Percentiles rank a stretch among this genome's conserved stretches.
Conservation (phyloP, 2,113 vertebrate genomes). For the Nettapus auritus region DNA sequence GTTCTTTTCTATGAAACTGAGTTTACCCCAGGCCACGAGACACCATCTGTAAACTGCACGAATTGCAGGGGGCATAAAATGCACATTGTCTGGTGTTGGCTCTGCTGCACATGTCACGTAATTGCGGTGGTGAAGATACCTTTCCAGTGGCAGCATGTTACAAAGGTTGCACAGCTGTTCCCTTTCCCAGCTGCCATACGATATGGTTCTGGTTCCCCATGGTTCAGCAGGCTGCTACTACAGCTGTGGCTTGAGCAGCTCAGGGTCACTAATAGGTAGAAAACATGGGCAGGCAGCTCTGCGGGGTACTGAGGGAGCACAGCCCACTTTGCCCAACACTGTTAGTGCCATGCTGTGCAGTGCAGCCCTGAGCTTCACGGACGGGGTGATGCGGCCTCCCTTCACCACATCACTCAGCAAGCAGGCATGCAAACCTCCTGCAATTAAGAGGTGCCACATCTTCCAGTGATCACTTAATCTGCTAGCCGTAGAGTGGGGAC, state of each 20-base stretch:
- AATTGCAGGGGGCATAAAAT: background rate
- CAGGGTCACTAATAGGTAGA: background rate
- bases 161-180: background rate
- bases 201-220: fast-evolving
- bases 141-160: background rate
- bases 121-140: background rate
- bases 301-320: background rate
- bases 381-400: background rate
- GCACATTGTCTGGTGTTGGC: background rate
- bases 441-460: background rate
- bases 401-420: fast-evolving
- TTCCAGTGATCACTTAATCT: background rate
- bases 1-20: background rate
- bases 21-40: background rate
- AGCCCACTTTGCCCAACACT: background rate
- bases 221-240: background rate
- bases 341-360: background rate
- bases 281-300: background rate
- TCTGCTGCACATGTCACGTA: background rate
- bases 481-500: background rate
- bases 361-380: fast-evolving
- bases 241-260: background rate
- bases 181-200: background rate
- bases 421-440: background rate
- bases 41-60: background rate